A percentile compares a stretch with the other conserved stretches of the same genome.
phyloP scores from a whole-genome alignment of 2,888 invertebrate genomes.

The Sussaba pulchella region DNA sequence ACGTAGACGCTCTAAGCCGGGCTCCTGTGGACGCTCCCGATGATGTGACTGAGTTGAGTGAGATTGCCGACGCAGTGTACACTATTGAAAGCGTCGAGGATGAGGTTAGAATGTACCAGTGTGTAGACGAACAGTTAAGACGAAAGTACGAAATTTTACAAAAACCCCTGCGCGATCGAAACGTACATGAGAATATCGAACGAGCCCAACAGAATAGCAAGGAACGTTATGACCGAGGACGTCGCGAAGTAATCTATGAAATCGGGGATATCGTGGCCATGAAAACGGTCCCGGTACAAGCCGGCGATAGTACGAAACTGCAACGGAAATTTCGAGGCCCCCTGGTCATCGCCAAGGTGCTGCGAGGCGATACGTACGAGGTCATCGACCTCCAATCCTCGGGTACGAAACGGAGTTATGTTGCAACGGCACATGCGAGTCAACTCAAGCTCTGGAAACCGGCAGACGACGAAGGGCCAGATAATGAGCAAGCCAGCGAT shows the following conservation, averaged over 20 bases:
- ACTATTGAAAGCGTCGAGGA: constrained; percentile 39
- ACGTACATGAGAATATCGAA: constrained; percentile 10
- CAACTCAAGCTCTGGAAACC: constrained; percentile 53
- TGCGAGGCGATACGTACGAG: constrained; percentile 37
- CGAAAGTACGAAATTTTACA: constrained; percentile 16
- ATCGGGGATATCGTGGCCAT: constrained; percentile 43
- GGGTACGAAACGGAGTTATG: constrained; percentile 18
- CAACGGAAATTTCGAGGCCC: constrained; percentile 48
- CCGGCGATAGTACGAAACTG: constrained; percentile 46
- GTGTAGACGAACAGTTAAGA: background rate
- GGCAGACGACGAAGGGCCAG: background rate
- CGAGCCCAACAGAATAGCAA: background rate
- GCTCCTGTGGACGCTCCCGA: constrained; percentile 46
- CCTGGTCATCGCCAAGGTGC: constrained; percentile 20
- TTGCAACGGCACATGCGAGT: constrained; percentile 43
- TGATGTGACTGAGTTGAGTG: constrained; percentile 7
- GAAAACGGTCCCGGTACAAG: constrained; percentile 6
- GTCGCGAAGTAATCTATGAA: constrained; percentile 6
- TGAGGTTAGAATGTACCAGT: constrained; percentile 24
- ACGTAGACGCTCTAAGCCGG: constrained; percentile 67
- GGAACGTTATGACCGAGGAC: constrained; percentile 26
- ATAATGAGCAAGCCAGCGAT: background rate
- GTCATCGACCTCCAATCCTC: constrained; percentile 22
- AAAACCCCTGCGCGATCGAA: constrained; percentile 13
- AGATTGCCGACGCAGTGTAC: constrained; percentile 39